Evolutionary conservation across 1,140 invertebrate species (phyloP).

Genomic region (Mactra quadrangularis): DNA sequence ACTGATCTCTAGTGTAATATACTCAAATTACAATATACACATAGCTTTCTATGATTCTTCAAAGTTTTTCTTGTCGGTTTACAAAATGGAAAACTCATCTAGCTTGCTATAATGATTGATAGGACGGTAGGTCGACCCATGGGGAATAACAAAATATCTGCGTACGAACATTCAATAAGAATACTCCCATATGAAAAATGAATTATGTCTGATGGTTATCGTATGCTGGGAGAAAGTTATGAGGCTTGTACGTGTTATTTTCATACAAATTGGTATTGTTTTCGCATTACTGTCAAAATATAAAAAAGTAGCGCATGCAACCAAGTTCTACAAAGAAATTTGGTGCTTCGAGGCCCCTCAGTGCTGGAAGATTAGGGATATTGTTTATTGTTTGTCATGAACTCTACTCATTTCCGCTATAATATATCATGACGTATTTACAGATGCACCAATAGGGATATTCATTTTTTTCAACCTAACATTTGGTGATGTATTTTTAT

Average conservation of each 20-base stretch:
- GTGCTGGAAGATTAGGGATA: too few relatives aligned
- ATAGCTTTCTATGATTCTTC: slow-evolving; percentile 24
- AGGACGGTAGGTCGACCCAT: slow-evolving; percentile 20
- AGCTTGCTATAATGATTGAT: slow-evolving; percentile 33
- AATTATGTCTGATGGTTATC: slow-evolving; percentile 59
- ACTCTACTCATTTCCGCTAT: too few relatives aligned
- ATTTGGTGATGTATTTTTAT: too few relatives aligned
- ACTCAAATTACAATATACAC: slow-evolving; percentile 32
- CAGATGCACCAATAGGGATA: too few relatives aligned
- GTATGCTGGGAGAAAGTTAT: slow-evolving; percentile 44
- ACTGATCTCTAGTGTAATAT: background rate
- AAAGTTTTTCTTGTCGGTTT: slow-evolving; percentile 29
- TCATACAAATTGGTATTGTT: slow-evolving; percentile 61
- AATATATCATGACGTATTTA: too few relatives aligned
- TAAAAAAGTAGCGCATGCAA: slow-evolving; percentile 31
- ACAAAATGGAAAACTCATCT: slow-evolving; percentile 44
- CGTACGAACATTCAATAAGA: slow-evolving; percentile 17
- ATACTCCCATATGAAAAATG: slow-evolving; percentile 60
- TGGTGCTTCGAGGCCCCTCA: too few relatives aligned
- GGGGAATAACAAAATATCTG: slow-evolving; percentile 47
- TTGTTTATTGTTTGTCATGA: too few relatives aligned
- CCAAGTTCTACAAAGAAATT: too few relatives aligned
- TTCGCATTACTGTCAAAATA: slow-evolving; percentile 61
- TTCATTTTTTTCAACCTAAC: too few relatives aligned
- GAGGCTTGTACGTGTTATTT: slow-evolving; percentile 54